These are phyloP conservation scores for Tachina fera DNA, from an alignment of 2,888 invertebrate genomes.

Conservation along the genomic window DNA sequence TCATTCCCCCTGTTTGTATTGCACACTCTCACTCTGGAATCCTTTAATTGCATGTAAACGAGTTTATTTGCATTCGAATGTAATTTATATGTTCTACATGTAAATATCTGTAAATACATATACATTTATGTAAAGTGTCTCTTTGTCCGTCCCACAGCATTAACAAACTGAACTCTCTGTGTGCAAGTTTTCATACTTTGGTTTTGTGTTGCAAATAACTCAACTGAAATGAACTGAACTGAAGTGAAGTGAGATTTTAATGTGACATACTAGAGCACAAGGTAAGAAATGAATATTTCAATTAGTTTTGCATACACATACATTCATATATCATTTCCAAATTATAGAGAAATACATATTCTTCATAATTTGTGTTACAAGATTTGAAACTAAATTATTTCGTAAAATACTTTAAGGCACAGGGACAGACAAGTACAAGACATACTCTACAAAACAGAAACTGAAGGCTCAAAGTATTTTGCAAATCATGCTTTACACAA, in stretches of 20 bases:
- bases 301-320: conserved; percentile 3
- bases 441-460: too few species aligned
- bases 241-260: conserved; percentile 7
- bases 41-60: conserved; percentile 5
- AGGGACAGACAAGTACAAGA: neutral
- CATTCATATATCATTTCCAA: neutral
- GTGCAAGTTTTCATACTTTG: neutral
- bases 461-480: too few species aligned
- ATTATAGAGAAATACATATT: conserved; percentile 14
- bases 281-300: conserved; percentile 11
- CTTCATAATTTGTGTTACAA: conserved; percentile 13
- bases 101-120: neutral
- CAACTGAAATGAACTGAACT: neutral
- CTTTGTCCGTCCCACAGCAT: conserved; percentile 1
- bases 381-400: neutral
- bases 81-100: conserved; percentile 22
- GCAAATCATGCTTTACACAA: too few species aligned
- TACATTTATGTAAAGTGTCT: neutral
- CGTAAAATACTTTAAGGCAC: neutral
- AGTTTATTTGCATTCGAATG: neutral
- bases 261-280: conserved; percentile 16
- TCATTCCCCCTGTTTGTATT: neutral
- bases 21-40: neutral
- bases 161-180: conserved; percentile 19
- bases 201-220: conserved; percentile 3